Conservation (phyloP, 1,140 invertebrate species). For the Heliconius hewitsoni region DNA sequence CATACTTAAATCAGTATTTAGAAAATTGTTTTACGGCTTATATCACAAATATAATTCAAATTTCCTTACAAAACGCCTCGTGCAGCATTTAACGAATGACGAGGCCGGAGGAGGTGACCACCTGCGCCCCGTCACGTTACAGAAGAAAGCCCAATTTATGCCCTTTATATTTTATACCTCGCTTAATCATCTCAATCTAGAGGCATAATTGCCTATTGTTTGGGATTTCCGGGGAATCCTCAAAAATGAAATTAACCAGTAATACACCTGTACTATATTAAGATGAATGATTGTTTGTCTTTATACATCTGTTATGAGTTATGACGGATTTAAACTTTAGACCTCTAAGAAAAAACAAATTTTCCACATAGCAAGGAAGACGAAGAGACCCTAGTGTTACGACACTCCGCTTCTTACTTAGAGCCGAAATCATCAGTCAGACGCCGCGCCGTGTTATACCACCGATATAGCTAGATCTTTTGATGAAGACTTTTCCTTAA, state of each 20-base stretch:
- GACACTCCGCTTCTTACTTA: no score
- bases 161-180: slow-evolving; percentile 33
- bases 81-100: not conserved
- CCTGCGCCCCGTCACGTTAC: slow-evolving; percentile 15
- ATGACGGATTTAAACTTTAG: no score
- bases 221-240: slow-evolving; percentile 22
- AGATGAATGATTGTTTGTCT: not conserved
- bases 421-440: no score
- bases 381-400: no score
- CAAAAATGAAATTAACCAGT: slow-evolving; percentile 39
- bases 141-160: slow-evolving; percentile 34
- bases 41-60: slow-evolving; percentile 1
- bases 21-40: not conserved
- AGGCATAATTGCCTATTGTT: slow-evolving; percentile 38
- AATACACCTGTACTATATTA: not conserved
- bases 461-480: no score
- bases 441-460: no score
- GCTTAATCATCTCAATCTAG: slow-evolving; percentile 36
- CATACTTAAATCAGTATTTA: not conserved
- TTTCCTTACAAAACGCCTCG: slow-evolving; percentile 13
- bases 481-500: no score
- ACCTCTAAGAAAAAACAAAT: no score
- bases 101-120: slow-evolving; percentile 18
- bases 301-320: not conserved
- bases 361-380: no score